phyloP scores from a whole-genome alignment of 2,797 vertebrate species.

The Gallinago solitaria region DNA sequence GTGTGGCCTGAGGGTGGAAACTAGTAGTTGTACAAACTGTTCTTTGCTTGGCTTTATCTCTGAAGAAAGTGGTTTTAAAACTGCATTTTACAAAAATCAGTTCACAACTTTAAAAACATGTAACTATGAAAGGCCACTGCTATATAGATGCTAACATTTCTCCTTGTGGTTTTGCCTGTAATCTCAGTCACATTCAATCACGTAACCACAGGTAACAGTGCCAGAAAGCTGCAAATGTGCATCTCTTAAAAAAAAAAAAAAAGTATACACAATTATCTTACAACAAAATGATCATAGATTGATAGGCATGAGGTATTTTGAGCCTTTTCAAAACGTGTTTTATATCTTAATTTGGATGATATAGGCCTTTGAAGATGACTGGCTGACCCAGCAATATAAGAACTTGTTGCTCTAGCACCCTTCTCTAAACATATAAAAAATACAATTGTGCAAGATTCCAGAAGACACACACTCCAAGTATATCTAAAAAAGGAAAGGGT shows the following conservation, averaged over 20 bases:
- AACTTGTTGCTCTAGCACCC: neutral
- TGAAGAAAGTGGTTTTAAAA: neutral
- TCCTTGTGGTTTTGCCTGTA: neutral
- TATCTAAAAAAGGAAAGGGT: neutral
- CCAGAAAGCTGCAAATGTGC: neutral
- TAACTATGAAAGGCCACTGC: neutral
- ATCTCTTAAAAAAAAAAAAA: neutral
- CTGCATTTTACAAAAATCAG: neutral
- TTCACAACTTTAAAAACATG: neutral
- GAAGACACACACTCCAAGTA: neutral
- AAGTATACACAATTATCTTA: too few species aligned
- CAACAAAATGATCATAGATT: neutral
- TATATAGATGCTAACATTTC: neutral
- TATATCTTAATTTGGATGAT: neutral
- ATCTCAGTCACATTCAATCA: neutral
- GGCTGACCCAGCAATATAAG: neutral
- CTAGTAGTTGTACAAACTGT: neutral
- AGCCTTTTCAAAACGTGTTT: neutral
- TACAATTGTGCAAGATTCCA: rapidly evolving
- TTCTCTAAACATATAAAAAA: neutral
- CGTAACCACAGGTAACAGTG: neutral
- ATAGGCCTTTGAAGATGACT: neutral
- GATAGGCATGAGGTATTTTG: neutral
- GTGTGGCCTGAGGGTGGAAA: conserved; percentile 18
- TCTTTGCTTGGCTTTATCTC: neutral